A percentile compares a stretch with the other conserved stretches of the same genome.
phyloP scores from a whole-genome alignment of 2,113 vertebrate genomes.

The Thryonomys swinderianus region DNA sequence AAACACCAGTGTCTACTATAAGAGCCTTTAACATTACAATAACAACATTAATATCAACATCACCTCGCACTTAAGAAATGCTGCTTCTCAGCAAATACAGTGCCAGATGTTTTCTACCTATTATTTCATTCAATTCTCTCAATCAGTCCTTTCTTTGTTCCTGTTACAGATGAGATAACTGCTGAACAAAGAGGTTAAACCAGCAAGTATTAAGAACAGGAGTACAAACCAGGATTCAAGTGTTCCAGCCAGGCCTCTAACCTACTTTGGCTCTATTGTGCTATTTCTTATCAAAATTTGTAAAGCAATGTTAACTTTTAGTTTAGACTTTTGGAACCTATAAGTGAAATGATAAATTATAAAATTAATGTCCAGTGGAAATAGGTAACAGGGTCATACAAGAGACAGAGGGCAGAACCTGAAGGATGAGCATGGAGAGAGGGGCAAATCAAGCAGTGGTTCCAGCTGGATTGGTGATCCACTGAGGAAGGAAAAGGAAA shows the following conservation, averaged over 20 bases:
- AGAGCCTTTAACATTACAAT: background rate
- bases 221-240: background rate
- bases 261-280: background rate
- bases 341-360: background rate
- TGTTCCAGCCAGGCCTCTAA: background rate
- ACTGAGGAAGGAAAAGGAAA: background rate
- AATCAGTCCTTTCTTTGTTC: background rate
- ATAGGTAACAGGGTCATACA: background rate
- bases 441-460: background rate
- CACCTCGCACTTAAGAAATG: conserved; percentile 5
- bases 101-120: background rate
- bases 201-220: background rate
- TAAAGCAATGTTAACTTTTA: background rate
- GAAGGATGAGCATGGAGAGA: background rate
- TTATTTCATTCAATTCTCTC: background rate
- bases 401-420: background rate
- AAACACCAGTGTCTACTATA: background rate
- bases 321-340: background rate
- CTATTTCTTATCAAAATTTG: background rate
- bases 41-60: background rate
- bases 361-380: background rate
- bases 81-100: background rate
- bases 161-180: background rate
- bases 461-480: background rate
- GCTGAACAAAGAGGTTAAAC: background rate